Percentiles rank a stretch among this genome's conserved stretches.
These are phyloP conservation scores for Cairina moschata DNA, from an alignment of 2,113 vertebrate species.

Conservation along the genomic window DNA sequence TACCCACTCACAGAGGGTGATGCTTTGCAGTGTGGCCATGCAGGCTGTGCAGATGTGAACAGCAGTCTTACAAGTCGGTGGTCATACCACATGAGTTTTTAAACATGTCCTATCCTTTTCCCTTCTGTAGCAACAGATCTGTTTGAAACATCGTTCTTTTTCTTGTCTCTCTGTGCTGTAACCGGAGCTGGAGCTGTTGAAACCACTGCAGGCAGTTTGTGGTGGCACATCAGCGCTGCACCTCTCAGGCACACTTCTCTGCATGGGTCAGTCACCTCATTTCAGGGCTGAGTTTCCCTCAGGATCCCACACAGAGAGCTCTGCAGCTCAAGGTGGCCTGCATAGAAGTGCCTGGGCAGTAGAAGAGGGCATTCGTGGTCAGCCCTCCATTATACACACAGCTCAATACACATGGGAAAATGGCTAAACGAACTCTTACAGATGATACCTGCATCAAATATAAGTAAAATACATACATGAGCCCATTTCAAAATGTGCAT, in stretches of 20 bases:
- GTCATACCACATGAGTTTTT: rapidly evolving
- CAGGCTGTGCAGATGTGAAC: not conserved
- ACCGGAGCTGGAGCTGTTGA: not conserved
- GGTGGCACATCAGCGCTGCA: rapidly evolving
- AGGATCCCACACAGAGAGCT: not conserved
- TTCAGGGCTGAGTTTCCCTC: not conserved
- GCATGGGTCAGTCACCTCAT: rapidly evolving
- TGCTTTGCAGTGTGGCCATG: not conserved
- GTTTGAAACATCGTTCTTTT: not conserved
- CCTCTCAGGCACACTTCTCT: rapidly evolving
- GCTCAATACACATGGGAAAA: not conserved
- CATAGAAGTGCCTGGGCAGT: not conserved
- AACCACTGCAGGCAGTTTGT: rapidly evolving
- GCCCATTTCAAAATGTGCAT: not conserved
- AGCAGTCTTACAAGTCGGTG: not conserved
- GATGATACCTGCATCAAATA: not conserved
- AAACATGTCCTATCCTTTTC: not conserved
- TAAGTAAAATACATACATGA: not conserved
- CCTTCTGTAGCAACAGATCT: not conserved
- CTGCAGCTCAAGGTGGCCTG: not conserved
- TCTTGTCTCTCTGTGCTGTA: not conserved
- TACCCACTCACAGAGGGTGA: not conserved
- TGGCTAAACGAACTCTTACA: not conserved
- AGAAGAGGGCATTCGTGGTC: not conserved
- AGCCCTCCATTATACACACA: rapidly evolving